A percentile compares a stretch with the other conserved stretches of the same genome.
Conservation (phyloP, 2,797 vertebrate species). For the Taeniopygia guttata region DNA sequence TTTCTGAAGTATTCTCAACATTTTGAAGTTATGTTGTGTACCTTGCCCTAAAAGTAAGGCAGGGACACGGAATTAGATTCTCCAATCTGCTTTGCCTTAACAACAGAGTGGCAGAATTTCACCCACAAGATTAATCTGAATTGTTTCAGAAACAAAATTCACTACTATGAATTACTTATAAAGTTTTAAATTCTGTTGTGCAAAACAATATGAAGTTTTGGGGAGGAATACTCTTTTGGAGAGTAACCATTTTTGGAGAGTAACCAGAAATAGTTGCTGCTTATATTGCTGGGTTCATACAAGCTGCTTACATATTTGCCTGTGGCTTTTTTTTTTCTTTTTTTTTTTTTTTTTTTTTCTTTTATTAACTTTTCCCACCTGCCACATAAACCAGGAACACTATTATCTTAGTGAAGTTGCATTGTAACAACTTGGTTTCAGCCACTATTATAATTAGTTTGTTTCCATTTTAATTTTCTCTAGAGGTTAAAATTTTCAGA, state of each 20-base stretch:
- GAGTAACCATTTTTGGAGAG: background rate
- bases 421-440: background rate
- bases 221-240: background rate
- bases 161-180: background rate
- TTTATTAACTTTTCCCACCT: background rate
- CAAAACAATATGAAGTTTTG: background rate
- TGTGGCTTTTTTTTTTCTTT: background rate
- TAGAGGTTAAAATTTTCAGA: background rate
- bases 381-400: background rate
- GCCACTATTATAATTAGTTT: background rate
- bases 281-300: background rate
- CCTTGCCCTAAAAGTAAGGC: background rate
- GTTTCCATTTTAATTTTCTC: background rate
- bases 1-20: background rate
- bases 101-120: background rate
- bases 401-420: background rate
- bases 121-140: background rate
- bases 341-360: background rate
- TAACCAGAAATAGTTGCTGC: background rate
- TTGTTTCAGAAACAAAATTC: background rate
- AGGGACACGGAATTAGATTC: background rate
- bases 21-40: background rate
- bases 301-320: background rate
- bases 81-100: conserved; percentile 1
- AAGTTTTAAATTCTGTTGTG: background rate